Evolutionary conservation across 1,140 invertebrate species (phyloP).

Genomic region (Notospermus geniculatus): DNA sequence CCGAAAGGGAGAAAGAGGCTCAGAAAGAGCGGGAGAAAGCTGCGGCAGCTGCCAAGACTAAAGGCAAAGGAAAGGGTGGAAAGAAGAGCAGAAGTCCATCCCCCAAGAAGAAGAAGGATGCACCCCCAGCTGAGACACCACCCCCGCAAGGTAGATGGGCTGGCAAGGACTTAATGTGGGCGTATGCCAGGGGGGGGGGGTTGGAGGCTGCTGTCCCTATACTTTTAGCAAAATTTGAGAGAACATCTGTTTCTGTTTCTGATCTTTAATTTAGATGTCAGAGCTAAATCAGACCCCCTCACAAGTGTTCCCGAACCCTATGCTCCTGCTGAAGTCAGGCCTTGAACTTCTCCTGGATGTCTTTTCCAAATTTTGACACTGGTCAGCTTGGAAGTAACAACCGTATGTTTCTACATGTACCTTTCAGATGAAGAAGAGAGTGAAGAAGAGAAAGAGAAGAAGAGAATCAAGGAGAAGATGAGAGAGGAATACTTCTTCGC

Average conservation of each 20-base stretch:
- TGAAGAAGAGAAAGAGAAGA: constrained; percentile 49
- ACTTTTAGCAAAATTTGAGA: too few relatives aligned
- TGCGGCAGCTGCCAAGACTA: constrained; percentile 26
- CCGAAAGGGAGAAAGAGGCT: constrained; percentile 42
- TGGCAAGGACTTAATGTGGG: too few relatives aligned
- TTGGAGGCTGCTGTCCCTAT: too few relatives aligned
- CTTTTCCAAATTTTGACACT: too few relatives aligned
- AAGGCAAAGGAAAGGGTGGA: constrained; percentile 31
- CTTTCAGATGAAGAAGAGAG: constrained; percentile 34
- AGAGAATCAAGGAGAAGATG: constrained; percentile 38
- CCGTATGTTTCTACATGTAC: background rate
- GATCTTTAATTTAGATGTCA: too few relatives aligned
- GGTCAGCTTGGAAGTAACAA: too few relatives aligned
- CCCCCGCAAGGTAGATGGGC: constrained; percentile 23
- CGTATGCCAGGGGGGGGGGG: too few relatives aligned
- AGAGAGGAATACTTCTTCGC: constrained; percentile 51
- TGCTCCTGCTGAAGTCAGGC: too few relatives aligned
- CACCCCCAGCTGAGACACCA: constrained; percentile 31
- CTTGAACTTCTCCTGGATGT: too few relatives aligned
- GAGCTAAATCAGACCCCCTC: too few relatives aligned
- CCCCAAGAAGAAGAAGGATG: constrained; percentile 46
- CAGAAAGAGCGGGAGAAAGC: constrained; percentile 41
- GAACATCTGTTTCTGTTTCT: too few relatives aligned
- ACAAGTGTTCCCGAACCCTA: too few relatives aligned
- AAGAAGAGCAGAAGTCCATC: constrained; percentile 47